phyloP scores from a whole-genome alignment of 2,888 invertebrate species.

The Himalopsyche anomala region DNA sequence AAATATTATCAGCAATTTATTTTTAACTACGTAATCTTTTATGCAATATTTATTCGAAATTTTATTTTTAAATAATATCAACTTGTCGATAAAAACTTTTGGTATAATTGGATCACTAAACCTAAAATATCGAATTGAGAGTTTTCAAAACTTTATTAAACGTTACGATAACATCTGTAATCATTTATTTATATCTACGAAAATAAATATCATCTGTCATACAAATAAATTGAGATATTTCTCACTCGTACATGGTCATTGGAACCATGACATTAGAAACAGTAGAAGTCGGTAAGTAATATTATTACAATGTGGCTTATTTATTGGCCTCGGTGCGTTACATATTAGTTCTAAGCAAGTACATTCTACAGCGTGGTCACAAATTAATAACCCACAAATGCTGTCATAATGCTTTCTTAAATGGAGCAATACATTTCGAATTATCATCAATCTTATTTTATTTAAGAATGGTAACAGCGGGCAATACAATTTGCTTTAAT shows the following conservation, averaged over 20 bases:
- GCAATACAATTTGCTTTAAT: not conserved
- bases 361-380: not conserved
- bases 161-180: too few species aligned
- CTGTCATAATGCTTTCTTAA: not conserved
- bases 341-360: not conserved
- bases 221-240: not conserved
- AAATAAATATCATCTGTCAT: too few species aligned
- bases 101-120: too few species aligned
- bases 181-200: too few species aligned
- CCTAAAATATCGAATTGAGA: too few species aligned
- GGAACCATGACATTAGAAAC: not conserved
- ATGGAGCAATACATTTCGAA: constrained; percentile 9
- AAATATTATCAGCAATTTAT: too few species aligned
- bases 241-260: not conserved
- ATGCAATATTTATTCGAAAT: too few species aligned
- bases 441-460: constrained; percentile 38
- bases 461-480: not conserved
- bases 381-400: not conserved
- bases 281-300: not conserved
- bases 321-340: not conserved
- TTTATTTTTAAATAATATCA: too few species aligned
- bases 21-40: too few species aligned
- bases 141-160: too few species aligned
- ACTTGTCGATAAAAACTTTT: too few species aligned
- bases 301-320: not conserved